Evolutionary conservation across 2,113 vertebrate genomes (phyloP).

Genomic region (Stercorarius parasiticus): DNA sequence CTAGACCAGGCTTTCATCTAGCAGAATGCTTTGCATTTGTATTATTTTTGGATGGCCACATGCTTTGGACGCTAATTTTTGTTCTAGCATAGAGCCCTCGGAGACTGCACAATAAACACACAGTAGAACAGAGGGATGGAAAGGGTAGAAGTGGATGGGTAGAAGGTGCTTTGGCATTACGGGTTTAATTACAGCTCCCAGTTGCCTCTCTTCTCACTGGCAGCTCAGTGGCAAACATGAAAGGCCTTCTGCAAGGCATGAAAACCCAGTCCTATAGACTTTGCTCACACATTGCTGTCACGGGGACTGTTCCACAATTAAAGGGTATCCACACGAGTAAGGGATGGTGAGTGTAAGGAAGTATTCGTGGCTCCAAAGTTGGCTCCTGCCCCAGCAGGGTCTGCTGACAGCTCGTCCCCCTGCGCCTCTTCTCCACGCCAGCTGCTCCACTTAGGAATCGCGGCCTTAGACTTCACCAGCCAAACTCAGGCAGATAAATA

Average conservation of each 20-base stretch:
- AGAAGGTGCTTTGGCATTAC: neutral
- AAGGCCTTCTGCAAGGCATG: neutral
- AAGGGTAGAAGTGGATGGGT: neutral
- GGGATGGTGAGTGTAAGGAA: neutral
- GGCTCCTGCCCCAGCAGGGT: neutral
- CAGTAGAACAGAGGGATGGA: neutral
- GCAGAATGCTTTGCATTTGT: neutral
- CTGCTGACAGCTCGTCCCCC: neutral
- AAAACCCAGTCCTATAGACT: neutral
- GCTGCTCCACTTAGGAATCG: neutral
- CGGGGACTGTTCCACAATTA: neutral
- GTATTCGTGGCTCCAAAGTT: neutral
- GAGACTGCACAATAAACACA: neutral
- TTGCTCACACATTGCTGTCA: neutral
- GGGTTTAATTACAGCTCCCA: neutral
- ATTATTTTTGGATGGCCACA: neutral
- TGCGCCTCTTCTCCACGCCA: accelerated
- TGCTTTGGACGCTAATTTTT: neutral
- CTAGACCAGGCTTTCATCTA: neutral
- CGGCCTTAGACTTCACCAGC: neutral
- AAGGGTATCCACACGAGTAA: neutral
- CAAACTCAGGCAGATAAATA: neutral
- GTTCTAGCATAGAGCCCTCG: neutral
- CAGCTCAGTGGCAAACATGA: neutral
- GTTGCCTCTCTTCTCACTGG: neutral